Percentiles rank a stretch among this genome's conserved stretches.
These are phyloP conservation scores for Antheraea pernyi DNA, from an alignment of 1,140 invertebrate species.

Conservation along the genomic window DNA sequence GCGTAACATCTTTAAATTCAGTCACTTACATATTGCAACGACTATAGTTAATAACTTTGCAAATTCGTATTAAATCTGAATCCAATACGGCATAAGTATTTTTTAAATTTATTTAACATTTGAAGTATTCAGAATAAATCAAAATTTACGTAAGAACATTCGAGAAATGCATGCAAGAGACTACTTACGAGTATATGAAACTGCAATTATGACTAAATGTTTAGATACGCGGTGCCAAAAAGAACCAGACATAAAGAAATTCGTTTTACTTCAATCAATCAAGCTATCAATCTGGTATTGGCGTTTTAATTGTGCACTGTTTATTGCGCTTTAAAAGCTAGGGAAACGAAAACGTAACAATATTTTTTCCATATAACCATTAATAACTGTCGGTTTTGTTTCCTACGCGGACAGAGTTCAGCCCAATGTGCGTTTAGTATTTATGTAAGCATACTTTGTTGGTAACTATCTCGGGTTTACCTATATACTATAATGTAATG, in stretches of 20 bases:
- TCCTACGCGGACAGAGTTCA: slow-evolving; percentile 44
- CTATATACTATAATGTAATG: not conserved
- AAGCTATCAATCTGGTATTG: slow-evolving; percentile 69
- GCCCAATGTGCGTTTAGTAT: slow-evolving; percentile 31
- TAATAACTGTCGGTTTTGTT: slow-evolving; percentile 71
- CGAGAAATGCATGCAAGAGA: not conserved
- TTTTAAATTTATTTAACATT: too few relatives aligned
- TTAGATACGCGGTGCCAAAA: slow-evolving; percentile 22
- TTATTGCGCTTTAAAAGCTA: slow-evolving; percentile 73
- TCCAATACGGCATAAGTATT: too few relatives aligned
- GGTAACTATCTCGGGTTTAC: too few relatives aligned
- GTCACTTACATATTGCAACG: too few relatives aligned
- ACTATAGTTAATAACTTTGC: too few relatives aligned
- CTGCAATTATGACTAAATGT: slow-evolving; percentile 10
- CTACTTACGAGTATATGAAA: not conserved
- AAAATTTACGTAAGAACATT: not conserved
- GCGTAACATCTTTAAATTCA: too few relatives aligned
- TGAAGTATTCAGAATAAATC: not conserved
- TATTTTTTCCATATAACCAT: slow-evolving; percentile 76
- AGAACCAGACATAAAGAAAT: slow-evolving; percentile 12
- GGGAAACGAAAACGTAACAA: slow-evolving; percentile 65
- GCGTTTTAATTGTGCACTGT: slow-evolving; percentile 73
- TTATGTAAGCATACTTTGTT: not conserved
- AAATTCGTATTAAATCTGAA: too few relatives aligned
- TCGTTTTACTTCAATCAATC: slow-evolving; percentile 44